Base-by-base conservation (phyloP, 2,888 invertebrate species). In the Nomada hirtipes region DNA sequence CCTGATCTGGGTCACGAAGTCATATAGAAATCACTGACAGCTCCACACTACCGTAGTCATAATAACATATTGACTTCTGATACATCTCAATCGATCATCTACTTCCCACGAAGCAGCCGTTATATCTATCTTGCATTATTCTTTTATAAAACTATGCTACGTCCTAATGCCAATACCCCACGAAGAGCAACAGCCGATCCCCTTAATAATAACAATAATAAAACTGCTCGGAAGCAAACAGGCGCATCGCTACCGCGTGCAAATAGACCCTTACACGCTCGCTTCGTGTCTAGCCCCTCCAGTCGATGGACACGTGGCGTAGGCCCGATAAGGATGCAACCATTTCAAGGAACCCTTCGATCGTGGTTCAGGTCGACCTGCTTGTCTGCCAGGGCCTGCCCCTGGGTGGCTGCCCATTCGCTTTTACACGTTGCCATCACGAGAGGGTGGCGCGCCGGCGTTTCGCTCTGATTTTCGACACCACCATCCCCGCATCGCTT, bases 301-400 rank as follows among this genome's bases (percentile, higher is more conserved):
- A 47, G 57, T 26, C 53, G 53, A 60, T 60, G n/a, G 61, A 36
- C 65, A 73, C 53, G 73, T 64, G 61, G 61, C 10, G 26, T 53
- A 11, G 74, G 29, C 47, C 15, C 55, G 79, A 75, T 61, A 67
- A 77, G 72, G 61, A 71, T 74, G 68, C 74, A 75, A 64, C 64
- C 70, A 81, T 82, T 88, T 88, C 80, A 86, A 86, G 84, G 76
- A 79, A 64, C 55, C 7, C 67, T 76, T 79, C 85, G 79, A 84
- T 82, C 82, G 69, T 4, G 13, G 69, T 70, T 71, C 47, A 65
- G 85, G 85, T 76, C 85, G 67, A 29, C 65, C 42, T 10, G 60
- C 52, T 20, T 47, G 47, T 59, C 59, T 29, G 68, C 74, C 72
- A 69, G 59, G 57, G 44, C 20, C 57, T 57, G 23, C 23, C 23